Percentiles rank a stretch among this genome's conserved stretches.
Evolutionary conservation across 2,113 vertebrate species (phyloP).

Genomic region (Pseudolaguvia tuberculata): DNA sequence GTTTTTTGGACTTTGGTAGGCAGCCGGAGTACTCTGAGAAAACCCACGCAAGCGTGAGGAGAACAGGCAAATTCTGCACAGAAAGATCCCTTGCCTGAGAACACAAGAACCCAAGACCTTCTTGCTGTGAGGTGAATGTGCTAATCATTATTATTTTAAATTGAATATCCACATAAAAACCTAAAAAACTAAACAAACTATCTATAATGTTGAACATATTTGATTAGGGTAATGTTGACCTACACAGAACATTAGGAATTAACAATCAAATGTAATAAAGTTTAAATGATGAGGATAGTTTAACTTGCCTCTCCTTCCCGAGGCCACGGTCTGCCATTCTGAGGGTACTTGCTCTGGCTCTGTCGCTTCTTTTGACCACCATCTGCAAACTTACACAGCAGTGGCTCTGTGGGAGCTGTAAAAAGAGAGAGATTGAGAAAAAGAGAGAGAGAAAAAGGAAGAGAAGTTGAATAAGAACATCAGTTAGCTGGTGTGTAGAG

Average conservation of each 20-base stretch:
- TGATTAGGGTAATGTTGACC: neutral
- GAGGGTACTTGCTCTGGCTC: slow-evolving; percentile 96
- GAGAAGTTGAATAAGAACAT: slow-evolving; percentile 31
- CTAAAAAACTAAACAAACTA: neutral
- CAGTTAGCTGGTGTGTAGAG: slow-evolving; percentile 36
- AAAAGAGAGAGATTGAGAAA: slow-evolving; percentile 49
- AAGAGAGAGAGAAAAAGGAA: slow-evolving; percentile 24
- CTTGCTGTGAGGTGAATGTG: too few species aligned
- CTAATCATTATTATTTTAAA: neutral
- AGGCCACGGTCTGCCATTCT: slow-evolving; percentile 93
- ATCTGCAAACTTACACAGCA: slow-evolving; percentile 98
- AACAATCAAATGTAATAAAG: neutral
- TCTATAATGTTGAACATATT: neutral
- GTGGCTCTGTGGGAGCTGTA: slow-evolving; percentile 89
- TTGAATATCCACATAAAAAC: neutral
- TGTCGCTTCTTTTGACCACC: slow-evolving; percentile 98
- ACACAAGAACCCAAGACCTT: too few species aligned
- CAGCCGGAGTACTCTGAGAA: too few species aligned
- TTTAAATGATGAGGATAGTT: neutral
- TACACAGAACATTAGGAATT: neutral
- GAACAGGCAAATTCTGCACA: too few species aligned
- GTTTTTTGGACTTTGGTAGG: too few species aligned
- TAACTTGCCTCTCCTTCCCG: slow-evolving; percentile 91
- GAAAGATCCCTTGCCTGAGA: too few species aligned
- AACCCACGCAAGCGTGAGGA: too few species aligned